phyloP scores from a whole-genome alignment of 2,113 vertebrate species.

The Lates calcarifer region DNA sequence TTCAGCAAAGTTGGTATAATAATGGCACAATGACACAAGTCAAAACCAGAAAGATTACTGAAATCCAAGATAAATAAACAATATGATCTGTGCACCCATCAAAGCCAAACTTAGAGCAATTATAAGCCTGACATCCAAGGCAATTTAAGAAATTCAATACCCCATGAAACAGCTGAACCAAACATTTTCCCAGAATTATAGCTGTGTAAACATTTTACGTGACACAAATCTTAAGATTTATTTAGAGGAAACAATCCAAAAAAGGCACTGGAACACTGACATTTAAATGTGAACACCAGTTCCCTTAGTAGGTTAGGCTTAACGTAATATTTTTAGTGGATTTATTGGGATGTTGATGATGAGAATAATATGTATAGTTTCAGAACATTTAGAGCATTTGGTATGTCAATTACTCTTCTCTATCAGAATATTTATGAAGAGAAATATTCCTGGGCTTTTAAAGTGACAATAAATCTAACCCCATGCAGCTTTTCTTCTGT shows the following conservation, averaged over 20 bases:
- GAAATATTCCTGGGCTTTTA: not conserved
- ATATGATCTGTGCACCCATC: conserved; percentile 15
- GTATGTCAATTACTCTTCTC: conserved; percentile 1
- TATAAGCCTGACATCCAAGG: conserved; percentile 11
- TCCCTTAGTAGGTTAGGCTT: conserved; percentile 14
- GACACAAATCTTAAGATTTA: conserved; percentile 46
- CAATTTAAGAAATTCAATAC: conserved; percentile 46
- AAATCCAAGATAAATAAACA: conserved; percentile 50
- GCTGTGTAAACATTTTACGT: conserved; percentile 48
- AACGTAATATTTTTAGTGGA: not conserved
- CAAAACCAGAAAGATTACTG: not conserved
- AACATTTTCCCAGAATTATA: conserved; percentile 49
- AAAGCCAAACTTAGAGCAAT: conserved; percentile 37
- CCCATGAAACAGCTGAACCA: conserved; percentile 28
- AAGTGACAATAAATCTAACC: not conserved
- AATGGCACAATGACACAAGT: not conserved
- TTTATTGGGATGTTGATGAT: not conserved
- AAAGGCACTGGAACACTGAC: conserved; percentile 1
- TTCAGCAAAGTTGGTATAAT: conserved; percentile 9
- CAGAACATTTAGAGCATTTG: not conserved
- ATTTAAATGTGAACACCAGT: conserved; percentile 16
- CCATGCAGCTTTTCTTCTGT: not conserved
- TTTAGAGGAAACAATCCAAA: not conserved
- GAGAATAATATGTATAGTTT: not conserved
- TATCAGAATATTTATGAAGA: not conserved